Base-by-base conservation (phyloP, 2,113 vertebrate species). In the Glareola pratincola region DNA sequence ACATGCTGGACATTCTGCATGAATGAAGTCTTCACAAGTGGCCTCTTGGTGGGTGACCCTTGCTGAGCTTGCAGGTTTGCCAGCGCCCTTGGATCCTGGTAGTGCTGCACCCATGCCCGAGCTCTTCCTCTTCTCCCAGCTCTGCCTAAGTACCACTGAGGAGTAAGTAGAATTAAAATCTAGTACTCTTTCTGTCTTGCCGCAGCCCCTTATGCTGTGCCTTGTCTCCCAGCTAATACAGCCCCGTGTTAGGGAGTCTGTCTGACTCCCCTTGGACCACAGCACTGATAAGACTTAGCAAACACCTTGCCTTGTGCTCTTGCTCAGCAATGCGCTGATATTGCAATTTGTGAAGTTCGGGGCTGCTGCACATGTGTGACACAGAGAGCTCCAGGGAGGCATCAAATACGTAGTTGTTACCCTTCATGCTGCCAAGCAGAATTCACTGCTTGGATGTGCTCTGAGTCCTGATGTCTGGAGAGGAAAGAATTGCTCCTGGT, bases 101-200 rank as follows among this genome's bases (percentile, higher is more conserved):
- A 29, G 27, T 37, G 53, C 57, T 83, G 34, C 57, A 43, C 27
- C 62, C 21, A 1, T 48, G 39, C 53, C 67, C 0, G 0, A 67
- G 66, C 56, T 67, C 47, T 54, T 80, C 36, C 16, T 69, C 37
- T 74, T 36, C 37, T 71, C 60, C 50, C 77, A 81, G 30, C 50
- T 81, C 81, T 54, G 32, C 63, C 36, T 29, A n/a, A 45, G 56
- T 39, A 19, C 56, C 37, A 9, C 71, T 6, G 24, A 45, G 56
- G 69, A 62, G 47, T 32, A 48, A 62, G 34, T 29, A 8, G 57
- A 67, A 53, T 34, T 51, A 34, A 45, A 67, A 75, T 18, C 16
- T 20, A 7, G 6, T 16, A 5, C 41, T 37, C 22, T 37, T 34
- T 47, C 13, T 39, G 53, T 63, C 47, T 68, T 4, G 1, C 36